Evolutionary conservation across 2,113 vertebrate species (phyloP).

Genomic region (Embiotoca jacksoni): DNA sequence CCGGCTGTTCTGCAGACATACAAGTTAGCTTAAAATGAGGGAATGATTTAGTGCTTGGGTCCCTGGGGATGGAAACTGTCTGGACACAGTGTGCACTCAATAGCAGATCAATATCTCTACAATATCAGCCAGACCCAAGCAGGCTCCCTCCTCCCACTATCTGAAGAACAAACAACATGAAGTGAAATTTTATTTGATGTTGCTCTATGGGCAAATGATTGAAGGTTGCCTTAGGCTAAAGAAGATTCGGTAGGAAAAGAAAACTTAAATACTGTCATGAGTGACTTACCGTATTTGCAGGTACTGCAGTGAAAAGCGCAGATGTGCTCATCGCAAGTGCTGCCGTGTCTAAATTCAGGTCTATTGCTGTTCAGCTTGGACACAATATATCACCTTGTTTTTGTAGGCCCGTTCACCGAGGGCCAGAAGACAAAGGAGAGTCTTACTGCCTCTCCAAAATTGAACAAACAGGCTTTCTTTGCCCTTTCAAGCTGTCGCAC

Average conservation of each 20-base stretch:
- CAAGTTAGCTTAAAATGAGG: constrained; percentile 62
- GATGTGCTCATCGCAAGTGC: constrained; percentile 37
- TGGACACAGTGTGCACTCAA: constrained; percentile 68
- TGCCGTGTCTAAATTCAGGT: constrained; percentile 36
- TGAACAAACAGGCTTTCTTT: constrained; percentile 79
- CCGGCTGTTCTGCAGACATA: constrained; percentile 35
- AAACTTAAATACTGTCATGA: constrained; percentile 46
- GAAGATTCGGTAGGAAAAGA: constrained; percentile 60
- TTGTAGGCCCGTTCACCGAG: constrained; percentile 31
- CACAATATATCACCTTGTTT: constrained; percentile 51
- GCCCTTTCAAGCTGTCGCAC: constrained; percentile 71
- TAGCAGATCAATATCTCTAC: constrained; percentile 76
- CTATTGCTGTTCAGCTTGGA: constrained; percentile 37
- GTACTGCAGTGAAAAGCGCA: constrained; percentile 18
- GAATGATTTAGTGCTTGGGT: constrained; percentile 62
- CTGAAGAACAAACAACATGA: constrained; percentile 63
- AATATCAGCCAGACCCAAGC: constrained; percentile 61
- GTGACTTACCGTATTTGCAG: constrained; percentile 44
- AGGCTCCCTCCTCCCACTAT: constrained; percentile 53
- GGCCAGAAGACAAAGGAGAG: constrained; percentile 47
- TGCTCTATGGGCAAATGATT: constrained; percentile 68
- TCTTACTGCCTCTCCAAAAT: constrained; percentile 70
- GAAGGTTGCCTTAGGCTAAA: constrained; percentile 66
- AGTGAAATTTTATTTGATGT: constrained; percentile 74
- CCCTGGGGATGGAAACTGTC: constrained; percentile 60